These are phyloP conservation scores for Actinernus sp. DNA, from an alignment of 92 coral and sea anemone species.

Conservation along the genomic window DNA sequence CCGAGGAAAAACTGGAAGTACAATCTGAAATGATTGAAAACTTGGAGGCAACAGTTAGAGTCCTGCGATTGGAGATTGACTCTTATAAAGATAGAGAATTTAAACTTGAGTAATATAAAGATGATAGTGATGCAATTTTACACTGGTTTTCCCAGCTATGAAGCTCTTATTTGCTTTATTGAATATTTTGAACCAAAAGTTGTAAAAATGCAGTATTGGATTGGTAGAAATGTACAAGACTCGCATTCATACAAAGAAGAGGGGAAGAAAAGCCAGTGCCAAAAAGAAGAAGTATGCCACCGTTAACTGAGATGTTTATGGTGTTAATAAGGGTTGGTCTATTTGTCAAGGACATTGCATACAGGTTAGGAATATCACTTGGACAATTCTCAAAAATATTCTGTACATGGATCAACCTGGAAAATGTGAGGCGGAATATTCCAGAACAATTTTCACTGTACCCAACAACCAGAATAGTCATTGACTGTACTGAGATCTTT, in stretches of 20 bases:
- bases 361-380: conserved; percentile 4
- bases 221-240: conserved; percentile 21
- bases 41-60: too few relatives aligned
- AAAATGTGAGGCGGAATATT: neutral
- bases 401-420: conserved; percentile 4
- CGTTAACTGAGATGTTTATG: conserved; percentile 5
- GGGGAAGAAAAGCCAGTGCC: conserved; percentile 23
- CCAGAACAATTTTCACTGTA: conserved; percentile 3
- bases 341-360: conserved; percentile 5
- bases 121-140: conserved; percentile 22
- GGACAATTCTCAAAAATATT: neutral
- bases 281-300: neutral
- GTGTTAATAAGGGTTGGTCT: conserved; percentile 15
- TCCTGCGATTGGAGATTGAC: conserved; percentile 5
- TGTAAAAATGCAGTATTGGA: conserved; percentile 47
- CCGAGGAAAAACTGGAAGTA: too few relatives aligned
- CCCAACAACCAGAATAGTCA: too few relatives aligned
- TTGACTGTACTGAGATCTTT: conserved; percentile 15
- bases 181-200: conserved; percentile 30
- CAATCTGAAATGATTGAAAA: too few relatives aligned
- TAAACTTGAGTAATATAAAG: conserved; percentile 2
- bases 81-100: conserved; percentile 6
- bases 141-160: too few relatives aligned
- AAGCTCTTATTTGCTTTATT: conserved; percentile 1
- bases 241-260: conserved; percentile 30